Evolutionary conservation across 2,888 invertebrate genomes (phyloP).

Genomic region (Anorthoa munda): DNA sequence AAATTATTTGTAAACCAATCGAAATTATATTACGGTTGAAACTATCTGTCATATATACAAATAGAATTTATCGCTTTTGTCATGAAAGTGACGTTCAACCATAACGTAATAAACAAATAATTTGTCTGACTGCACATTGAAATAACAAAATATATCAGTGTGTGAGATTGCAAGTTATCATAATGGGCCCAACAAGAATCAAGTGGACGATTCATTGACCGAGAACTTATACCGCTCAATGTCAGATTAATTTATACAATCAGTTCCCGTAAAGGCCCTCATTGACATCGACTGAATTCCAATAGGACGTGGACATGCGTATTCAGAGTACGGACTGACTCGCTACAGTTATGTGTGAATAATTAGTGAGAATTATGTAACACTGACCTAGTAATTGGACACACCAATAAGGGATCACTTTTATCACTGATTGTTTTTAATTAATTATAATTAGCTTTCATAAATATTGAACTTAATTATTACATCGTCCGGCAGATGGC

Average conservation of each 20-base stretch:
- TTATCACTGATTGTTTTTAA: neutral
- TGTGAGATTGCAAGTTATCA: neutral
- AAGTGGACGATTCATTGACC: slow-evolving; percentile 41
- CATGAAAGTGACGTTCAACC: neutral
- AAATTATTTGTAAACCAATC: neutral
- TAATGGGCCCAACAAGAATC: neutral
- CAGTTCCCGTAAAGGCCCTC: slow-evolving; percentile 34
- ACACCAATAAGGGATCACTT: neutral
- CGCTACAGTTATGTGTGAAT: slow-evolving; percentile 1
- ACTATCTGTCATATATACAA: neutral
- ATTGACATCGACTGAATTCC: slow-evolving; percentile 43
- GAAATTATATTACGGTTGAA: neutral
- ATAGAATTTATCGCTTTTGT: neutral
- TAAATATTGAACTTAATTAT: neutral
- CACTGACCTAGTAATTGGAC: neutral
- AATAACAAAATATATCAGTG: slow-evolving; percentile 1
- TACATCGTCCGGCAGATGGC: slow-evolving; percentile 21
- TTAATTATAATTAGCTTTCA: neutral
- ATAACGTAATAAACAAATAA: neutral
- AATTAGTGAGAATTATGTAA: slow-evolving; percentile 4
- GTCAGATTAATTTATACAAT: slow-evolving; percentile 54
- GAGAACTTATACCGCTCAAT: slow-evolving; percentile 50
- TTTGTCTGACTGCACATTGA: neutral
- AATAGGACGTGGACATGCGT: slow-evolving; percentile 16
- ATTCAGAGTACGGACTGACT: slow-evolving; percentile 9